Base-by-base conservation (phyloP, 2,797 vertebrate genomes). In the Coracias cyanogaster region DNA sequence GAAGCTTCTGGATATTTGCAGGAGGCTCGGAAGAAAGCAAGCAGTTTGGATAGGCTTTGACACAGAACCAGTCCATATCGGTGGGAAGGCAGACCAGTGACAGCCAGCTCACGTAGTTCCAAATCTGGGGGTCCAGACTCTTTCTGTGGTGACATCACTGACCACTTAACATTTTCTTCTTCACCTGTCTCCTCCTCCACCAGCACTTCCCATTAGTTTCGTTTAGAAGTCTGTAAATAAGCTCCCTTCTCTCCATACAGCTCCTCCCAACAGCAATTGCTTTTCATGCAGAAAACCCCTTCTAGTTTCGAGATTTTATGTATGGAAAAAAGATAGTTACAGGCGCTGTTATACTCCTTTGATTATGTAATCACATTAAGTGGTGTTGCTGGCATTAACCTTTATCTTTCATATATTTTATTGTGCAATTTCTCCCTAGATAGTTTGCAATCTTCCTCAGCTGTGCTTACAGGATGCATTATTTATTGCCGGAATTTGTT, bases 281-380 rank as follows among this genome's bases (percentile, higher is more conserved):
- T 79, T 84, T 94, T 85, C 54, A 88, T 60, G 82, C 66, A 89
- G 14, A 84, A 96, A 93, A 80, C 57, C 48, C 60, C 29, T 93
- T 76, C 86, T 77, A 66, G 57, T 94, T 96, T 93, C 3, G 6
- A 92, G 83, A 89, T 93, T 95, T 87, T 80, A 94, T 49, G 78
- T 95, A 90, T 3, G 6, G 64, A 86, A 83, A 84, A 88, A 61
- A 69, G 66, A 86, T 46, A 77, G 60, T 86, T 86, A 79, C 65
- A 94, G 89, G 76, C 67, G 80, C 67, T 61, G 80, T 80, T 90
- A 87, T n/a, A 80, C 45, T 90, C 60, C 64, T 87, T 92, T 90
- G 78, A 90, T 95, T 95, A 96, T 90, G 90, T 96, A 95, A 96
- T 86, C 45, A 46, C 85, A 82, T 86, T 90, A 96, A 84, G 77